Evolutionary conservation across 2,797 vertebrate species (phyloP).

Genomic region (Cuculus canorus): DNA sequence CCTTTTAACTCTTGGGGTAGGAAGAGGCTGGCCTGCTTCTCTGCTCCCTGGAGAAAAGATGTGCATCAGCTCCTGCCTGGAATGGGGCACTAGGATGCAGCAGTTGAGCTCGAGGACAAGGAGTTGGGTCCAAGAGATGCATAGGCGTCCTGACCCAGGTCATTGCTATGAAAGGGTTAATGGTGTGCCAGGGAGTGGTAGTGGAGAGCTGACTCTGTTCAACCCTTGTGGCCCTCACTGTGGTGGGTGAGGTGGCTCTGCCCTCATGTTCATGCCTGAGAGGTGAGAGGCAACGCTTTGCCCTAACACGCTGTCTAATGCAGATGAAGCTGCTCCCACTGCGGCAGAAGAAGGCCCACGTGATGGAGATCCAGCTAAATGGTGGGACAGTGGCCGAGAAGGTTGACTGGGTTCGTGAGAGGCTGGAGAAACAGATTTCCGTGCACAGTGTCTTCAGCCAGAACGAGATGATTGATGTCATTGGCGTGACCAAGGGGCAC

Average conservation of each 20-base stretch:
- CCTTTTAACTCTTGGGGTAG: not conserved
- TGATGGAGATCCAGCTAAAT: constrained; percentile 95
- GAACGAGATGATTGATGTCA: constrained; percentile 92
- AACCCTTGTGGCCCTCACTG: not conserved
- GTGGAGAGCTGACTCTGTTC: not conserved
- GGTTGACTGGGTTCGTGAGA: constrained; percentile 91
- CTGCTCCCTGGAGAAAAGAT: not conserved
- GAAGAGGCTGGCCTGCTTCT: not conserved
- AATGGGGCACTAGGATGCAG: not conserved
- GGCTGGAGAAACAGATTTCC: constrained; percentile 88
- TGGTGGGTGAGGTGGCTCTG: not conserved
- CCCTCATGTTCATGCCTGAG: accelerated
- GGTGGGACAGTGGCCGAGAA: constrained; percentile 90
- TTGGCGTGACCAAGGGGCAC: constrained; percentile 90
- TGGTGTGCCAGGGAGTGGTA: not conserved
- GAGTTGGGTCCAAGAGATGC: not conserved
- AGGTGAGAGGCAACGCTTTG: accelerated
- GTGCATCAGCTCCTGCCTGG: not conserved
- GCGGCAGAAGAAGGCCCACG: constrained; percentile 91
- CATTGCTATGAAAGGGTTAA: accelerated
- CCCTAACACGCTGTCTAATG: not conserved
- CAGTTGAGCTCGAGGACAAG: not conserved
- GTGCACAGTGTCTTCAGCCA: constrained; percentile 87
- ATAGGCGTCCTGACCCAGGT: not conserved
- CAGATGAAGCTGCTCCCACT: constrained; percentile 91